These are phyloP conservation scores for Thalpophila matura DNA, from an alignment of 2,888 invertebrate species.

Conservation along the genomic window DNA sequence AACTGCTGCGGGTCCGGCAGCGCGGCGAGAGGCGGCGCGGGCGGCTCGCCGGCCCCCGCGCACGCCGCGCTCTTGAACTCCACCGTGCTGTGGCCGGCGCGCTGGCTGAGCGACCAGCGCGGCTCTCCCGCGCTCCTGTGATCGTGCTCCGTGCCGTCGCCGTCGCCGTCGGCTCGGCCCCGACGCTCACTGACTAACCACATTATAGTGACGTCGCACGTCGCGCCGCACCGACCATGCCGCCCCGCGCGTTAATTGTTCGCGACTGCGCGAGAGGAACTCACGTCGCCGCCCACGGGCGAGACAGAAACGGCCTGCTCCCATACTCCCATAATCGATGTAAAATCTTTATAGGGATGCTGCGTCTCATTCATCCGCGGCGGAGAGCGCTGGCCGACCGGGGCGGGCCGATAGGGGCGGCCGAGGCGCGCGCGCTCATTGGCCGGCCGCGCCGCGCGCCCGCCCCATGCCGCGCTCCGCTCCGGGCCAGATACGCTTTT, in stretches of 20 bases:
- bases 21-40: slow-evolving; percentile 90
- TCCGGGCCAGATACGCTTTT: slow-evolving; percentile 85
- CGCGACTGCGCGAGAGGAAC: slow-evolving; percentile 88
- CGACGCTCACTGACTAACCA: slow-evolving; percentile 92
- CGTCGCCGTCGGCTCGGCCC: slow-evolving; percentile 90
- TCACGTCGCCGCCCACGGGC: slow-evolving; percentile 84
- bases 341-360: slow-evolving; percentile 85
- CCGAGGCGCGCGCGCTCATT: slow-evolving; percentile 62
- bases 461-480: slow-evolving; percentile 71
- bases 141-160: slow-evolving; percentile 86
- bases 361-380: slow-evolving; percentile 84
- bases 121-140: slow-evolving; percentile 82
- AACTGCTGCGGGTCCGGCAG: slow-evolving; percentile 95
- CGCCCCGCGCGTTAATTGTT: slow-evolving; percentile 89
- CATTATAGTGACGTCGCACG: slow-evolving; percentile 90
- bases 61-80: slow-evolving; percentile 95
- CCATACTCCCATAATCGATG: slow-evolving; percentile 87
- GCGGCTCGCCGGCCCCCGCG: slow-evolving; percentile 90
- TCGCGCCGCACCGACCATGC: slow-evolving; percentile 81
- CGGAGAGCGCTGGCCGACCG: slow-evolving; percentile 64
- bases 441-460: slow-evolving; percentile 66
- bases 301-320: slow-evolving; percentile 84
- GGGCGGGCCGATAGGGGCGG: slow-evolving; percentile 75
- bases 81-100: slow-evolving; percentile 93
- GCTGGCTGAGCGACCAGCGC: slow-evolving; percentile 87